Conservation (phyloP, 2,113 vertebrate genomes). For the Sinocyclocheilus anophthalmus region DNA sequence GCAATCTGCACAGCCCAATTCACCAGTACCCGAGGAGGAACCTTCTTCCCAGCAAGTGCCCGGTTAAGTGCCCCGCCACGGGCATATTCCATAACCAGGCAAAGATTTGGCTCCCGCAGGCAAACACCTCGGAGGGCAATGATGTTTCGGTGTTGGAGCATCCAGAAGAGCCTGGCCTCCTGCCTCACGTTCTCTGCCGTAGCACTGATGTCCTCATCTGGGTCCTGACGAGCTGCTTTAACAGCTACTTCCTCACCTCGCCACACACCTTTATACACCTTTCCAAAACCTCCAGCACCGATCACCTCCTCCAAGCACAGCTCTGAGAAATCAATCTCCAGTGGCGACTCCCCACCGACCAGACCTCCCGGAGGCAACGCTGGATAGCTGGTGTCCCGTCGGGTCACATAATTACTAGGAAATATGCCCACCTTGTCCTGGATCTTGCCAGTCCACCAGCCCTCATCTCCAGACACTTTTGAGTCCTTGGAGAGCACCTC, state of each 20-base stretch:
- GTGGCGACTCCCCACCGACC: constrained; percentile 72
- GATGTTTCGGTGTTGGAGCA: constrained; percentile 87
- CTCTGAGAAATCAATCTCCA: constrained; percentile 86
- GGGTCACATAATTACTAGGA: constrained; percentile 87
- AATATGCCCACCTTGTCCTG: constrained; percentile 89
- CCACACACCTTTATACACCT: constrained; percentile 89
- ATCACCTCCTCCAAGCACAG: constrained; percentile 87
- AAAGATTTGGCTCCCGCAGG: constrained; percentile 84
- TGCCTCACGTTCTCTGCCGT: constrained; percentile 85
- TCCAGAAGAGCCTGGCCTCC: constrained; percentile 89
- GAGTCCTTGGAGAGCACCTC: constrained; percentile 91
- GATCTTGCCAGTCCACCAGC: constrained; percentile 92
- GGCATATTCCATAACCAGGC: constrained; percentile 92
- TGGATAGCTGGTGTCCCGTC: constrained; percentile 72
- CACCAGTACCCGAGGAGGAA: constrained; percentile 87
- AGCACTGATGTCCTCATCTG: constrained; percentile 83
- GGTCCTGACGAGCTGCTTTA: constrained; percentile 87
- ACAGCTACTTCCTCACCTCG: constrained; percentile 82
- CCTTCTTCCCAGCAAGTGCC: constrained; percentile 85
- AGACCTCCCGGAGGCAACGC: constrained; percentile 67
- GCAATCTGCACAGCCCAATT: constrained; percentile 93
- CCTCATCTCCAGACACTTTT: constrained; percentile 88
- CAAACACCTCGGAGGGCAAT: constrained; percentile 86
- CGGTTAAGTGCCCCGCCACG: constrained; percentile 85
- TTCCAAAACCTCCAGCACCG: constrained; percentile 89